Percentiles rank a stretch among this genome's conserved stretches.
These are phyloP conservation scores for Deroplatys truncata DNA, from an alignment of 2,888 invertebrate genomes.

Conservation along the genomic window DNA sequence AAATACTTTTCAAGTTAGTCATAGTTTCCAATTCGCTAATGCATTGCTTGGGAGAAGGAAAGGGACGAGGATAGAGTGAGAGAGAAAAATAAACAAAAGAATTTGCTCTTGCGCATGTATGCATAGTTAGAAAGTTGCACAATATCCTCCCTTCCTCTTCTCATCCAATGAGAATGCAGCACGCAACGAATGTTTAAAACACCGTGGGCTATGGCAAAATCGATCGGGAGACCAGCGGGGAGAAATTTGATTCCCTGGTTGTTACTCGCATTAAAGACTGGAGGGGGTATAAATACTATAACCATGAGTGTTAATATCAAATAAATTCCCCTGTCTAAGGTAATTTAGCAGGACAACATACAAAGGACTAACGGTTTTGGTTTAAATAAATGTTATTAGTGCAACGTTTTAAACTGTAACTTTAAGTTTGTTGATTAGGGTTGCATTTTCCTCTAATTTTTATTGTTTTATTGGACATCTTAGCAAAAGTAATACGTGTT, in stretches of 20 bases:
- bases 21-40: neutral
- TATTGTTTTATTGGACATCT: too few species aligned
- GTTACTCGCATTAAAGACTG: neutral
- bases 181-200: neutral
- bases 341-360: too few species aligned
- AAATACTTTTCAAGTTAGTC: neutral
- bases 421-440: too few species aligned
- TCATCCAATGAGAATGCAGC: neutral
- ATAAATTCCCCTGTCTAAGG: too few species aligned
- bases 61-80: neutral
- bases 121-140: neutral
- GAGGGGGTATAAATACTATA: too few species aligned
- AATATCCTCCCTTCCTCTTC: neutral
- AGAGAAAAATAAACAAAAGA: neutral
- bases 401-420: too few species aligned
- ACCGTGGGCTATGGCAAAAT: neutral
- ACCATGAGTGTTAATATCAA: too few species aligned
- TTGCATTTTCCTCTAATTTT: too few species aligned
- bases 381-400: too few species aligned
- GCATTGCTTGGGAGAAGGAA: neutral
- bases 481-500: too few species aligned
- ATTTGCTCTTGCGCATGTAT: neutral
- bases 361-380: too few species aligned
- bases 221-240: neutral
- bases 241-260: neutral